Conservation (phyloP, 2,888 invertebrate genomes). For the Pollenia amentaria region DNA sequence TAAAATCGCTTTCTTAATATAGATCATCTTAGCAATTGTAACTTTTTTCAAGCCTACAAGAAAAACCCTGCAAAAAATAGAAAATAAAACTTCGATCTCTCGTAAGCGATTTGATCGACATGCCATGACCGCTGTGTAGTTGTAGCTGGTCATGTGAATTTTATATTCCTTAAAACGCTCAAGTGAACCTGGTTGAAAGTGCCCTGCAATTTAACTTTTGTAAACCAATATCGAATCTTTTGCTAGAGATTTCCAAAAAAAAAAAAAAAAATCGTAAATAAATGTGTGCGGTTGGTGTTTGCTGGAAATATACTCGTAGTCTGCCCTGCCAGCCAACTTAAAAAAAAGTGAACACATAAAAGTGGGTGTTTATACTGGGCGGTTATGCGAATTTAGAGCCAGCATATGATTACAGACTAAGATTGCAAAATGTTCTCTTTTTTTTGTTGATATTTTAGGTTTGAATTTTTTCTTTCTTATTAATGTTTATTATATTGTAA, state of each 20-base stretch:
- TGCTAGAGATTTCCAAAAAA: neutral
- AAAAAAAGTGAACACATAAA: conserved; percentile 28
- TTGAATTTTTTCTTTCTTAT: neutral
- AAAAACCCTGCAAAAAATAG: neutral
- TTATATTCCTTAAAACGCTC: neutral
- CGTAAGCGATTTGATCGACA: conserved; percentile 61
- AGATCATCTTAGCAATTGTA: conserved; percentile 48
- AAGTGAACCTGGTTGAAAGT: neutral
- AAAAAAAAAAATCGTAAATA: neutral
- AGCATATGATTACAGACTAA: conserved; percentile 70
- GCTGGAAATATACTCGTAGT: conserved; percentile 11
- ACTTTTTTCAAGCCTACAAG: neutral
- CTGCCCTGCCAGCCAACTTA: neutral
- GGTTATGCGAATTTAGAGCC: conserved; percentile 72
- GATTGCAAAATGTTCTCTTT: conserved; percentile 62
- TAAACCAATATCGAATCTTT: conserved; percentile 29
- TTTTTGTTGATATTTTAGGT: neutral
- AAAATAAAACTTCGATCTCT: conserved; percentile 54
- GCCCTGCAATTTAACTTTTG: neutral
- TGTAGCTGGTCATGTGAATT: conserved; percentile 62
- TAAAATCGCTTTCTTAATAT: conserved; percentile 54
- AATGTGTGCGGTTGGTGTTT: conserved; percentile 30
- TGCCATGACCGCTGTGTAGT: conserved; percentile 47
- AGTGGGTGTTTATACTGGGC: conserved; percentile 71
- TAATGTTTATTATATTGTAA: conserved; percentile 22